Base-by-base conservation (phyloP, 2,888 invertebrate species). In the Clitarchus hookeri region DNA sequence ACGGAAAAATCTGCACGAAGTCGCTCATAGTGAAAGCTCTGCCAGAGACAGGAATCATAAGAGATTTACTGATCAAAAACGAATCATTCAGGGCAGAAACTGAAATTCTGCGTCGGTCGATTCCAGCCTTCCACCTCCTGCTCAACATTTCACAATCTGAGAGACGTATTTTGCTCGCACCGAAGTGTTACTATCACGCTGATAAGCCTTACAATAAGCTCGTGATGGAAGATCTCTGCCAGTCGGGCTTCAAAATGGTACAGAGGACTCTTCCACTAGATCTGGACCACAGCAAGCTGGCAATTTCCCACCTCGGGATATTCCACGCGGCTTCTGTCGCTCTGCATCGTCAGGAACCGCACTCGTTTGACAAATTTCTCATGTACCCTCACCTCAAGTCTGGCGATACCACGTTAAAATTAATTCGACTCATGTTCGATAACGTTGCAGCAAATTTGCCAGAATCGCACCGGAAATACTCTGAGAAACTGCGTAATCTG, bases 201-300 rank as follows among this genome's bases (percentile, higher is more conserved):
- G 48, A 44, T 23, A 23, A 84, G 23, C 53, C 53, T 19, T 23
- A 27, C 23, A 9, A 84, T 6, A 54, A 23, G 19, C 12, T 84
- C 11, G 84, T 84, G 12, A 23, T 84, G n/a, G 84, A 84, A 54
- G 84, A 84, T 25, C 84, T 84, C 53, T 44, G n/a, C n/a, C 54
- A 23, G 16, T 84, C 84, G 19, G 84, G 84, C 19, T 82, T 82
- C 36, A 82, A 82, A 26, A 44, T 82, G 44, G 82, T 9, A 16
- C 11, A 27, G 36, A 82, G n/a, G 6, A 27, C 27, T 36, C 82
- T 36, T 36, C 26, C 26, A 26, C 82, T 82, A 13, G 82, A 82
- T 16, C 25, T 84, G 84, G 65, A 27, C 23, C 84, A 84, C n/a
- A 12, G 53, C 84, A 48, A 54, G 53, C 53, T 84, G 53, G 84